phyloP scores from a whole-genome alignment of 2,797 vertebrate genomes.

The Erethizon dorsatum region DNA sequence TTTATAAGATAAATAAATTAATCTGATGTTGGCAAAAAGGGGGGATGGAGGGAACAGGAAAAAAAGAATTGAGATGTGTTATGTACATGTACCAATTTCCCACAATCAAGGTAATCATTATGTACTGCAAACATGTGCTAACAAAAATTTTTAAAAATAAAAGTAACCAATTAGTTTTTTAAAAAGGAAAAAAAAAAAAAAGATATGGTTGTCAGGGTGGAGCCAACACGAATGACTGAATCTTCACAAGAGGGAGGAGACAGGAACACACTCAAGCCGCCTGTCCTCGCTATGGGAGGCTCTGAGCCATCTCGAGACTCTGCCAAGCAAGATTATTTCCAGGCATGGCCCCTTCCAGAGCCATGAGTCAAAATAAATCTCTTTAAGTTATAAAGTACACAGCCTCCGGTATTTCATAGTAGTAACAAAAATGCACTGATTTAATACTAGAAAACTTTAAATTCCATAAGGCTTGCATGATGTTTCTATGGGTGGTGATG shows the following conservation, averaged over 20 bases:
- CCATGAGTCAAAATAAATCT: background rate
- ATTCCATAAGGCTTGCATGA: background rate
- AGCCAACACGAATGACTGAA: background rate
- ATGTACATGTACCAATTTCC: too few species aligned
- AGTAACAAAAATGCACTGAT: background rate
- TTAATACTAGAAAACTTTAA: background rate
- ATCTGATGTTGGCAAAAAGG: too few species aligned
- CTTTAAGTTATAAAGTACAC: background rate
- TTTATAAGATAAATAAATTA: too few species aligned
- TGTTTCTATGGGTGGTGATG: background rate
- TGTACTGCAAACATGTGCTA: too few species aligned
- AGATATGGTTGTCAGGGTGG: too few species aligned
- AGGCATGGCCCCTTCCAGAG: background rate
- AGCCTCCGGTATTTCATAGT: background rate
- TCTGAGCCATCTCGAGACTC: background rate
- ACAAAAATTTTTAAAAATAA: too few species aligned
- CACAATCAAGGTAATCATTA: too few species aligned
- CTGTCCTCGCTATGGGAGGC: background rate
- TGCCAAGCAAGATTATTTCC: too few species aligned
- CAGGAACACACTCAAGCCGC: background rate
- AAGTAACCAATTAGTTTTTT: too few species aligned
- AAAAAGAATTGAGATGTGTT: too few species aligned
- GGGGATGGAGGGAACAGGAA: too few species aligned
- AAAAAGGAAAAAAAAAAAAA: too few species aligned
- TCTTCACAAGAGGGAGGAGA: background rate